Evolutionary conservation across 1,140 invertebrate species (phyloP), one percentile per base, ranked within the genome.

Genomic region (Drosophila santomea): DNA sequence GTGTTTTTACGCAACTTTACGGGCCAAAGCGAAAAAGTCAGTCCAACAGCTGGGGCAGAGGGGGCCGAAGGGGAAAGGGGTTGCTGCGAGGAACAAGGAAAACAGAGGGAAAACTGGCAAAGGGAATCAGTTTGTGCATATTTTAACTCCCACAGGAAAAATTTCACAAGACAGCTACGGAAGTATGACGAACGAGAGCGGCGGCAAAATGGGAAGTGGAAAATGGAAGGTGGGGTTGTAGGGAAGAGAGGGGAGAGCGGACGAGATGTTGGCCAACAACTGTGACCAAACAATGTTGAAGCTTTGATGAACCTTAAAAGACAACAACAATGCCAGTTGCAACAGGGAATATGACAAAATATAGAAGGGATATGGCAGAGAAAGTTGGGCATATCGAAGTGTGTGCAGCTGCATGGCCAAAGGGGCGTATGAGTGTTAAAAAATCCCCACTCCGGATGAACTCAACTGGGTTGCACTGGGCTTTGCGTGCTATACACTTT

Each of bases 271-370:
- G 74, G 59, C 80, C 81, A 85, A 85, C 82, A 86, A 86, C 82
- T 84, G 85, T 84, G 85, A 80, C 85, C 85, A 89, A 88, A 89
- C 84, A 89, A 84, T 89, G 84, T 90, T 89, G 85, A 78, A 78
- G 84, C 84, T 90, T 89, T 89, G 84, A 90, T 89, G 84, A 89
- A 89, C 84, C 84, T 78, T 88, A 77, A 88, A 88, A 48, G 59
- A 79, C 84, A 84, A 77, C 79, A 79, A 79, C 74, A 78, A 60
- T 62, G 45, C 25, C 61, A 73, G 23, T 48, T 75, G 36, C 60
- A 78, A 45, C 62, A 60, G 63, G 71, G 85, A 88, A 86, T 86
- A 86, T 88, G 83, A 86, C 84, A 83, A 86, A 88, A 86, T 88
- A 89, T 71, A 55, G 23, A 35, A 68, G 32, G 59, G 52, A 67